Base-by-base conservation (phyloP, 2,797 vertebrate genomes). In the Coccyzus lansbergi region DNA sequence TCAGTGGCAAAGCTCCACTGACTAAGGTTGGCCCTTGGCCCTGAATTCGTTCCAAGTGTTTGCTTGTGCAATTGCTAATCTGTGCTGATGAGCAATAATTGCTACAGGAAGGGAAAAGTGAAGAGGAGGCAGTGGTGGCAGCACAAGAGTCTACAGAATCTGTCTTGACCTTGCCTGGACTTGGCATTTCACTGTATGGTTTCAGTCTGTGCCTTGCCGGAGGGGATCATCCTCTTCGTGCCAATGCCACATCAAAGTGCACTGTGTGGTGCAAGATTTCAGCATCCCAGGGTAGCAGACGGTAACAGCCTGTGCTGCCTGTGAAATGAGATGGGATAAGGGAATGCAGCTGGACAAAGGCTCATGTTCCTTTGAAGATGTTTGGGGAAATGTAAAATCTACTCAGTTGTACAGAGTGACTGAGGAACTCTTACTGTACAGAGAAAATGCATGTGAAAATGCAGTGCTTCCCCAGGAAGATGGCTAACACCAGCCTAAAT, bases 221-320 rank as follows among this genome's bases (percentile, higher is more conserved):
- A 95, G 84, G 90, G 90, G 38, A 94, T 44, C 81, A 83, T 22
- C 92, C 76, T 91, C 65, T 79, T 40, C 9, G 19, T 93, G 93
- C 94, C 91, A 94, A 71, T 10, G 90, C 92, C 91, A 92, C 94
- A 93, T 95, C 94, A 95, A 95, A 96, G 88, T 3, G 78, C 78
- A 77, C 51, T 0, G 68, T 21, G 78, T 42, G 55, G 20, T 51
- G 90, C 64, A 31, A 55, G 75, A 36, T 78, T 80, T 65, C 72
- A 20, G 90, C 88, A 36, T 90, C 83, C 77, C 77, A 25, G 88
- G 65, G 72, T 3, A 77, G 88, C 81, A 93, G 93, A 76, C 28
- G 71, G 74, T 0, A 85, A 24, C 49, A 62, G 81, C 84, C 53
- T 25, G 65, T 83, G 82, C 71, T 71, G 86, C 78, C 78, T 78